Percentiles rank a stretch among this genome's conserved stretches.
Conservation (phyloP, 1,140 invertebrate genomes). For the Colletes latitarsis region DNA sequence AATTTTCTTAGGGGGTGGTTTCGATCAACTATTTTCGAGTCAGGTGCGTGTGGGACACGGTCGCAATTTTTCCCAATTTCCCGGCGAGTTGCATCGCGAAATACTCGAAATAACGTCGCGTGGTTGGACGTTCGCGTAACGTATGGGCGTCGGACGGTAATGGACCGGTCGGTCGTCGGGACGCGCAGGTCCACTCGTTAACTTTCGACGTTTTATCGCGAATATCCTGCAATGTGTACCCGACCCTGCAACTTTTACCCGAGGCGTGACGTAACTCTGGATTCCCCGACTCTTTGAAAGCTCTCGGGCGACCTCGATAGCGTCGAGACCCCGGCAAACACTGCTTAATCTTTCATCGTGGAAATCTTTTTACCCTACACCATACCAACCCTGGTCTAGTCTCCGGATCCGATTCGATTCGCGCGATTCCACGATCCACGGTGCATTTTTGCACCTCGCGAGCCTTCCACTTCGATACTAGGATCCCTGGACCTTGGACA, state of each 20-base stretch:
- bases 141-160: constrained; percentile 11
- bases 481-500: too few species aligned
- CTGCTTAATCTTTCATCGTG: background rate
- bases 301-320: constrained; percentile 4
- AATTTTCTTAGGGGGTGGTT: too few species aligned
- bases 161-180: constrained; percentile 4
- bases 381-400: background rate
- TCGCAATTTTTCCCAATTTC: background rate
- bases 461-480: too few species aligned
- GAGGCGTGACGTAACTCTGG: constrained; percentile 4
- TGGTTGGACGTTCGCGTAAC: background rate
- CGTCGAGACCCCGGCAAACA: background rate
- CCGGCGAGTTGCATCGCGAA: constrained; percentile 6
- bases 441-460: background rate
- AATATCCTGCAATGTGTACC: background rate
- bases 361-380: background rate
- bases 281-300: constrained; percentile 11
- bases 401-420: background rate
- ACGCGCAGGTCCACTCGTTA: constrained; percentile 11
- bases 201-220: constrained; percentile 33
- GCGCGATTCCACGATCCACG: too few species aligned
- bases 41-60: too few species aligned
- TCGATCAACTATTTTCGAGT: too few species aligned
- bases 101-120: constrained; percentile 8
- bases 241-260: background rate